phyloP scores from a whole-genome alignment of 2,888 invertebrate genomes.

The Noctuana brunneofusca region DNA sequence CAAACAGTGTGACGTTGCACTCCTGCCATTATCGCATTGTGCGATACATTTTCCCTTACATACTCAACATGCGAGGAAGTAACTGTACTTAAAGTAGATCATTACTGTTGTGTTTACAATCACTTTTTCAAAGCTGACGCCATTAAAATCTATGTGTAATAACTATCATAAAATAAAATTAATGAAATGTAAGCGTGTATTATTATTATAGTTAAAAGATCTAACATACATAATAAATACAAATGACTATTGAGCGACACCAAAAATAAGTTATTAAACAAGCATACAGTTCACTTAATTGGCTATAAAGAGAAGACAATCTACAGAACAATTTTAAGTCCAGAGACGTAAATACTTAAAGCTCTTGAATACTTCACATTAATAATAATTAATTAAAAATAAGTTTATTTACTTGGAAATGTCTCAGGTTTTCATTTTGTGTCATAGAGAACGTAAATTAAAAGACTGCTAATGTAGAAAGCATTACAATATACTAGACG shows the following conservation, averaged over 20 bases:
- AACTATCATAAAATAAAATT: conserved; percentile 37
- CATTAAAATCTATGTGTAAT: conserved; percentile 35
- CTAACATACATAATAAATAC: conserved; percentile 28
- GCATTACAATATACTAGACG: conserved; percentile 62
- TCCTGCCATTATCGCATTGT: conserved; percentile 41
- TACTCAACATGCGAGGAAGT: conserved; percentile 66
- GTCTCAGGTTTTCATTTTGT: conserved; percentile 50
- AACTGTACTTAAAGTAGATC: conserved; percentile 56
- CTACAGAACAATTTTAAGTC: conserved; percentile 40
- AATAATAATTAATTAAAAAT: conserved; percentile 43
- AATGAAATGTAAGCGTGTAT: conserved; percentile 35
- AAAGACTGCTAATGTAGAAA: conserved; percentile 48
- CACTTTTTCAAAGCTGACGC: conserved; percentile 55
- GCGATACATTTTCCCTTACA: conserved; percentile 42
- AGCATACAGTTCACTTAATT: conserved; percentile 34
- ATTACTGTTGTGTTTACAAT: conserved; percentile 69
- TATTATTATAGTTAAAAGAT: conserved; percentile 29
- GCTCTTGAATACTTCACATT: conserved; percentile 58
- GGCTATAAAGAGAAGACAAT: conserved; percentile 38
- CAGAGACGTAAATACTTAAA: conserved; percentile 56
- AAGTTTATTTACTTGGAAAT: conserved; percentile 57
- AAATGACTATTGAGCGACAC: conserved; percentile 40
- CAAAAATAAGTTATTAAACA: conserved; percentile 28
- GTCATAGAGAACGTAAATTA: conserved; percentile 49
- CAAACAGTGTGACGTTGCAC: conserved; percentile 36